phyloP scores from a whole-genome alignment of 2,888 invertebrate species.

The Machimus rusticus region DNA sequence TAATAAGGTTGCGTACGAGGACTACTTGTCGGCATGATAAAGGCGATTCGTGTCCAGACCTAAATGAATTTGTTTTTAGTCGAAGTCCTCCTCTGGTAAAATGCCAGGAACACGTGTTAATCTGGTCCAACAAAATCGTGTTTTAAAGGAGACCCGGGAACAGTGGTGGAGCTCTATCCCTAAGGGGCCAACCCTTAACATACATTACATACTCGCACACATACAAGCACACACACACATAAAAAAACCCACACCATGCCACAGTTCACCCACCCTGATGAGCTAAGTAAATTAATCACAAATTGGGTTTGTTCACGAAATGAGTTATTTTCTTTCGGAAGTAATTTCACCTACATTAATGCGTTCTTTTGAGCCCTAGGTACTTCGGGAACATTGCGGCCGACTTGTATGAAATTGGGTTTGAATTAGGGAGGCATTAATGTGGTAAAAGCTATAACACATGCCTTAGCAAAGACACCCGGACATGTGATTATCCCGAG shows the following conservation, averaged over 20 bases:
- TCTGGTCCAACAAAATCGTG: not conserved
- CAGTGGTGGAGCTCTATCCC: not conserved
- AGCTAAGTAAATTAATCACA: slow-evolving; percentile 30
- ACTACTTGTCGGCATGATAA: slow-evolving; percentile 37
- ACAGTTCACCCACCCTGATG: not conserved
- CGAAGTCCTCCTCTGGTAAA: slow-evolving; percentile 16
- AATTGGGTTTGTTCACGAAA: slow-evolving; percentile 18
- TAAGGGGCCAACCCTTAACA: not conserved
- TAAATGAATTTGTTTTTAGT: slow-evolving; percentile 35
- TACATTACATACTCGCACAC: not conserved
- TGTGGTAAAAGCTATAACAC: not conserved
- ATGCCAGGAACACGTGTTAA: slow-evolving; percentile 28
- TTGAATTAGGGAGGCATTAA: not conserved
- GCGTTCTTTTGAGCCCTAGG: not conserved
- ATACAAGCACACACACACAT: not conserved
- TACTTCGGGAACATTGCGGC: not conserved
- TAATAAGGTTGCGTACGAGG: slow-evolving; percentile 22
- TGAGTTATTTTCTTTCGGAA: slow-evolving; percentile 18
- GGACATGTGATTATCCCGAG: not conserved
- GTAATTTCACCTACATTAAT: not conserved
- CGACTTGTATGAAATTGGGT: not conserved
- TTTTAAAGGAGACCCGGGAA: slow-evolving; percentile 8
- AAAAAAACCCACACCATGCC: not conserved
- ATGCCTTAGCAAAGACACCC: not conserved
- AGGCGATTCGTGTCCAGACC: slow-evolving; percentile 32